phyloP scores from a whole-genome alignment of 2,113 vertebrate species.

The Grantiella picta region DNA sequence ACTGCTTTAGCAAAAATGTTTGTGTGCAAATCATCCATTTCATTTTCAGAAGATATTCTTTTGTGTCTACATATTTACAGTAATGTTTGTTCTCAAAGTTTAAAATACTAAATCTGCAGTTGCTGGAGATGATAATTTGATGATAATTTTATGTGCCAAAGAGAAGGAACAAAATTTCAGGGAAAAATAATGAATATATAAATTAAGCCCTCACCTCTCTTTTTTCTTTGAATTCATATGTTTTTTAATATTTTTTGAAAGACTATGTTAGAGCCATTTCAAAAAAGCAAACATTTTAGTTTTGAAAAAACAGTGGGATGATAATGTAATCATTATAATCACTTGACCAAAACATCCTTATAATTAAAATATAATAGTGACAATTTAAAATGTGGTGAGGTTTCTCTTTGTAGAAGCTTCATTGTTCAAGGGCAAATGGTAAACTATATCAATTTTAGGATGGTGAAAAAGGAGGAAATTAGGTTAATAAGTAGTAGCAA shows the following conservation, averaged over 20 bases:
- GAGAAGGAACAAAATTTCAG: background rate
- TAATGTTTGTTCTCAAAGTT: background rate
- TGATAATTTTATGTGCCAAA: background rate
- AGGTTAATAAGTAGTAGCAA: background rate
- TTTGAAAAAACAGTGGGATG: background rate
- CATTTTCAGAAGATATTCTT: background rate
- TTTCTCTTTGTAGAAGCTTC: background rate
- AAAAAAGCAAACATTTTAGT: background rate
- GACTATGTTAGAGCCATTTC: background rate
- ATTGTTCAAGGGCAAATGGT: background rate
- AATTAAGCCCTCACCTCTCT: background rate
- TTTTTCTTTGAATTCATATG: fast-evolving
- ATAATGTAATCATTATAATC: background rate
- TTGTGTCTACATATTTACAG: background rate
- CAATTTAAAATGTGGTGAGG: background rate
- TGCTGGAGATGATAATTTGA: background rate
- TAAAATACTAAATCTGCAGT: background rate
- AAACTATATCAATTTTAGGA: background rate
- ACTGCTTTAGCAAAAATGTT: background rate
- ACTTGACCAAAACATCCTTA: background rate
- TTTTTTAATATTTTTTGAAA: background rate
- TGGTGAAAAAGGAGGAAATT: background rate
- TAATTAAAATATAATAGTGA: background rate
- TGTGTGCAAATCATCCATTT: background rate
- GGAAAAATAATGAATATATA: background rate